These are phyloP conservation scores for Callorhinus ursinus DNA, from an alignment of 2,113 vertebrate species.

Conservation along the genomic window DNA sequence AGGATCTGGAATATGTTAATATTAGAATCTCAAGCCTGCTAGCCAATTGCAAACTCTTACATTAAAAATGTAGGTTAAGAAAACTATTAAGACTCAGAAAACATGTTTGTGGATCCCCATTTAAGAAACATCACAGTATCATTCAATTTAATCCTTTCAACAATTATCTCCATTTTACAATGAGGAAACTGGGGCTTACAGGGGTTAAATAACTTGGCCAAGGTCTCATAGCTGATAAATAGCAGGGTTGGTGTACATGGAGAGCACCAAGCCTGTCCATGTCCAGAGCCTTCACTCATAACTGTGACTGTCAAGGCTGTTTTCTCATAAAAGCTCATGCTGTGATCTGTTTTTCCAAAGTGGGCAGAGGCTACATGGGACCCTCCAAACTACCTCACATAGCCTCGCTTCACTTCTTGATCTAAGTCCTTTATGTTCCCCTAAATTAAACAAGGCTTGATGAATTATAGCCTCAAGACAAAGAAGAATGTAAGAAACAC, in stretches of 20 bases:
- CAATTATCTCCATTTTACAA: neutral
- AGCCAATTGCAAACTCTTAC: neutral
- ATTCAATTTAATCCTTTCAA: neutral
- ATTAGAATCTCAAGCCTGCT: neutral
- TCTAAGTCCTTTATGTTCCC: slow-evolving; percentile 11
- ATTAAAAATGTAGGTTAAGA: slow-evolving; percentile 11
- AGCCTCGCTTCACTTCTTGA: neutral
- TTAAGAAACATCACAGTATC: neutral
- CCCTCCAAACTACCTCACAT: neutral
- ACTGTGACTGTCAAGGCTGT: neutral
- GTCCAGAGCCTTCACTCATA: neutral
- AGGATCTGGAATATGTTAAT: slow-evolving; percentile 4
- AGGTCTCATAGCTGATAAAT: neutral
- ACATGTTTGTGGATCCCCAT: neutral
- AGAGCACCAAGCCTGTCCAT: neutral
- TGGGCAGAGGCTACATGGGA: neutral
- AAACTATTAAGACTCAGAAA: slow-evolving; percentile 8
- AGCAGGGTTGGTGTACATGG: neutral
- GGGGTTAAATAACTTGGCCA: neutral
- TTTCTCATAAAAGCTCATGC: neutral
- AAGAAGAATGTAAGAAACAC: neutral
- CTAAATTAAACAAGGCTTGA: neutral
- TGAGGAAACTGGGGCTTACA: neutral
- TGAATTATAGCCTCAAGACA: neutral
- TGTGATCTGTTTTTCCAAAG: neutral